phyloP scores from a whole-genome alignment of 2,797 vertebrate genomes.

The Acanthopagrus latus region DNA sequence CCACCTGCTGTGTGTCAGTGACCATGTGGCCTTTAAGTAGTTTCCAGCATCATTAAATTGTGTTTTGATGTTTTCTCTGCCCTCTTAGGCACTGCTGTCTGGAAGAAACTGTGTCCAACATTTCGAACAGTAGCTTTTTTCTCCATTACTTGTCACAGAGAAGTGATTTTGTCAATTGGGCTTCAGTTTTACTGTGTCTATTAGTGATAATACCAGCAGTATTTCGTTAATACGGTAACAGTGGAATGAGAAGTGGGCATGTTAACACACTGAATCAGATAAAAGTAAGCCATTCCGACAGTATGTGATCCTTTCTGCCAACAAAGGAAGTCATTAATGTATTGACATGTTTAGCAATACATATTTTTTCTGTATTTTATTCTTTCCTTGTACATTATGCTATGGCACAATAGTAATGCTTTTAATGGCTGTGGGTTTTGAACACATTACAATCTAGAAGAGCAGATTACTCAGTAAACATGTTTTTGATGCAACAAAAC shows the following conservation, averaged over 20 bases:
- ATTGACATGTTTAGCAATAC: slow-evolving; percentile 79
- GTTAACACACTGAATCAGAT: slow-evolving; percentile 79
- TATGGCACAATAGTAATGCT: slow-evolving; percentile 79
- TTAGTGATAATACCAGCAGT: slow-evolving; percentile 10
- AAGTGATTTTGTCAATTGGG: slow-evolving; percentile 2
- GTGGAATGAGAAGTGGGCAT: slow-evolving; percentile 58
- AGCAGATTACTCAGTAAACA: slow-evolving; percentile 64
- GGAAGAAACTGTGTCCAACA: slow-evolving; percentile 15
- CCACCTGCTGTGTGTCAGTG: slow-evolving; percentile 4
- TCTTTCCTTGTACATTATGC: slow-evolving; percentile 83
- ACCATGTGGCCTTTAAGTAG: slow-evolving; percentile 20
- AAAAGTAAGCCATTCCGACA: slow-evolving; percentile 74
- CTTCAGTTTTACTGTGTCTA: slow-evolving; percentile 11
- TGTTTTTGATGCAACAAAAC: slow-evolving; percentile 54
- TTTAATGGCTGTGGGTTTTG: slow-evolving; percentile 79
- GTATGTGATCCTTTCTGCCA: slow-evolving; percentile 73
- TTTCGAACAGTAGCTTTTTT: slow-evolving; percentile 20
- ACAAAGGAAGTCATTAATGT: slow-evolving; percentile 77
- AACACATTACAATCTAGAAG: slow-evolving; percentile 76
- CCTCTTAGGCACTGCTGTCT: slow-evolving; percentile 4
- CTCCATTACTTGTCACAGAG: neutral
- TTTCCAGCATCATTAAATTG: slow-evolving; percentile 25
- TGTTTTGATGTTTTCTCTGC: slow-evolving; percentile 28
- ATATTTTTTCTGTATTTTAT: slow-evolving; percentile 83
- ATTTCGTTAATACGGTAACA: slow-evolving; percentile 30